Base-by-base conservation (phyloP, 1,140 invertebrate genomes). In the Pachypeltis micranthus region DNA sequence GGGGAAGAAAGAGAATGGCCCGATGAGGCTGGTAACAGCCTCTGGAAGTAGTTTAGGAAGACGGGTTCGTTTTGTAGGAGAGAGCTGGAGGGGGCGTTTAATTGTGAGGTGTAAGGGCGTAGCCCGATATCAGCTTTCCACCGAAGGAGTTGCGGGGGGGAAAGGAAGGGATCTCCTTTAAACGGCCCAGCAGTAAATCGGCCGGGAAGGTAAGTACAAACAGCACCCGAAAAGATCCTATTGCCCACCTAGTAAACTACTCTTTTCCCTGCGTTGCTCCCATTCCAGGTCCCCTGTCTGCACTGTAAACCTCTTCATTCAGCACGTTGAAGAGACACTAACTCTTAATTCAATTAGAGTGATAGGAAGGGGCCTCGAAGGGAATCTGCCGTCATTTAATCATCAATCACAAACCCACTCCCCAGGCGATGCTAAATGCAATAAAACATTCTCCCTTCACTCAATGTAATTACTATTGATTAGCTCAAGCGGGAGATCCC, bases 381-480 rank as follows among this genome's bases (percentile, higher is more conserved):
- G 47, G 47, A 21, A 51, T 4, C 4, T 21, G 7, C 47, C 47
- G 47, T 51, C 47, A 51, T 51, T 51, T 51, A 4, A 51, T 21
- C 47, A 51, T 51, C 47, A 51, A 51, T 51, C 47, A 51, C 47
- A 51, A 16, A 51, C 23, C 12, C 7, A 51, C 23, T 51, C 47
- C 19, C 47, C 19, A 14, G 47, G 19, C 47, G 47, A 21, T 21
- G 4, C 4, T 51, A 51, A 51, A 51, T 51, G 47, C 47, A 51
- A 51, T 51, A 51, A 51, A 51, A 51, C 47, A 51, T 16, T 51
- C 47, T 51, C 47, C 47, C 47, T 51, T 51, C 47, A 51, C 47
- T 51, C 47, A 51, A 51, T 51, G 47, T 51, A 51, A 51, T n/a
- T n/a, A n/a, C n/a, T n/a, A n/a, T n/a, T n/a, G n/a, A n/a, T n/a